Base-by-base conservation (phyloP, 2,888 invertebrate genomes). In the Cheilosia urbana region DNA sequence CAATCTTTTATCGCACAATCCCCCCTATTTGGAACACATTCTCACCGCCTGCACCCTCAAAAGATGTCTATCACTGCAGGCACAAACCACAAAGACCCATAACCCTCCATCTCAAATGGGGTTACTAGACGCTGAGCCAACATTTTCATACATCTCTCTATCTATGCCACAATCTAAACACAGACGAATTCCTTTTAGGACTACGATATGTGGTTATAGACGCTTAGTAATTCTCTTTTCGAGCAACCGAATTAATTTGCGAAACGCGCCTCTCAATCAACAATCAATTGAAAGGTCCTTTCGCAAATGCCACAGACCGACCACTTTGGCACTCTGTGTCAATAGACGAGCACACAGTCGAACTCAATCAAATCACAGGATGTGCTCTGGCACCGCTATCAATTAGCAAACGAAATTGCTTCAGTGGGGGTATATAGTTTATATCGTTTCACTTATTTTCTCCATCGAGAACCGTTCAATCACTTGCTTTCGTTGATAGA, bases 201-300 rank as follows among this genome's bases (percentile, higher is more conserved):
- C 30, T 45, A 11, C 42, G n/a, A 40, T 65, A 45, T 27, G 42
- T 55, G 57, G 57, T 57, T 17, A n/a, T 24, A 21, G 6, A 63
- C 21, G 58, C 45, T 79, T 53, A 60, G 58, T 72, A 72, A 79
- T 72, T 73, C 79, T 72, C 79, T 79, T 79, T 79, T 66, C 40
- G 34, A 65, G 37, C 53, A 58, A 37, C 21, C 11, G 34, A 72
- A 73, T 73, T 72, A 73, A 79, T 60, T 73, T 45, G 40, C 51
- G 27, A 45, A 72, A 27, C 57, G 24, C 42, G 19, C 40, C 40
- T n/a, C 51, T 19, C 65, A 79, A 73, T 60, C 65, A 79, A 51
- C 66, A 78, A 71, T 63, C 78, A 71, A 71, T 78, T 42, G 58
- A 60, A 51, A 57, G n/a, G 55, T 57, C 71, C 65, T 53, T 47